Percentiles rank a stretch among this genome's conserved stretches.
These are phyloP conservation scores for Megaptera novaeangliae DNA, from an alignment of 2,113 vertebrate species.

Conservation along the genomic window DNA sequence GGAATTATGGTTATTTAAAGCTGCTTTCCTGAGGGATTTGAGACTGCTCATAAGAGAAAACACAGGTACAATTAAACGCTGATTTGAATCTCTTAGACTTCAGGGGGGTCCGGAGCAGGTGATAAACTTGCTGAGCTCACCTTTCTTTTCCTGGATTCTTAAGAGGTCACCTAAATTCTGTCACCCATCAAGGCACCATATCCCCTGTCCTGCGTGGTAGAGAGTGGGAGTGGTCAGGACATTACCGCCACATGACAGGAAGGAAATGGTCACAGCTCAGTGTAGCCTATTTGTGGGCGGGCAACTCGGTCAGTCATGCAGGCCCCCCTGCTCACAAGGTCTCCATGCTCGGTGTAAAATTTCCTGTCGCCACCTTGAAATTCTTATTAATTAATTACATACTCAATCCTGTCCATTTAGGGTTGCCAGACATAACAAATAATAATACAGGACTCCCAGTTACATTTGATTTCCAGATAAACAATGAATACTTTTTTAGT, in stretches of 20 bases:
- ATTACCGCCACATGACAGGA: not conserved
- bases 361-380: not conserved
- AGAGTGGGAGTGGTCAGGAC: not conserved
- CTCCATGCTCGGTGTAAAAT: too few relatives aligned
- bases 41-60: not conserved
- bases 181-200: not conserved
- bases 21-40: not conserved
- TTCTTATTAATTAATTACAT: not conserved
- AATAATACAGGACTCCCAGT: not conserved
- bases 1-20: not conserved
- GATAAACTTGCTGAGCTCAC: not conserved
- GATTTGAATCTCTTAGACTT: too few relatives aligned
- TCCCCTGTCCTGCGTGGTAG: not conserved
- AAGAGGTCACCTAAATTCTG: not conserved
- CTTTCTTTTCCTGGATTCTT: too few relatives aligned
- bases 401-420: too few relatives aligned
- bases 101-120: not conserved
- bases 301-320: too few relatives aligned
- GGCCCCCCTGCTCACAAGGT: not conserved
- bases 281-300: not conserved
- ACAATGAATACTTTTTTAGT: not conserved
- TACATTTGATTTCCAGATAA: not conserved
- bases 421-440: not conserved
- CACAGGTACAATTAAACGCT: not conserved
- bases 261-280: not conserved